A percentile compares a stretch with the other conserved stretches of the same genome.
Evolutionary conservation across 2,797 vertebrate species (phyloP).

Genomic region (Sebastolobus alascanus): DNA sequence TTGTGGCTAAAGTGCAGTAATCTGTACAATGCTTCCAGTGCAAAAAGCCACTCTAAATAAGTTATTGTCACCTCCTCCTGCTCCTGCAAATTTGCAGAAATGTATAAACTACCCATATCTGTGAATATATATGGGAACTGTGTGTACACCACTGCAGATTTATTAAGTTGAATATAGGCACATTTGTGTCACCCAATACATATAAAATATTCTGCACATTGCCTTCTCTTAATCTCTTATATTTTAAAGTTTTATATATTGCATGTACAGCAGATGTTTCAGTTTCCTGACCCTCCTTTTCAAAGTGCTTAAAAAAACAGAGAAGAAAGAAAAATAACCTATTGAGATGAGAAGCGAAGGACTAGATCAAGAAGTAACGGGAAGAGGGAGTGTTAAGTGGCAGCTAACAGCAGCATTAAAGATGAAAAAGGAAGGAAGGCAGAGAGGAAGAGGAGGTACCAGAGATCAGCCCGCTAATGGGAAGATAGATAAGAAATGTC

Average conservation of each 20-base stretch:
- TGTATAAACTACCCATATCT: not conserved
- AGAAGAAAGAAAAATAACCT: slow-evolving; percentile 1
- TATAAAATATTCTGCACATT: not conserved
- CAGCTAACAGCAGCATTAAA: slow-evolving; percentile 81
- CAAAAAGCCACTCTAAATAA: not conserved
- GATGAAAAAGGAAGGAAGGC: slow-evolving; percentile 77
- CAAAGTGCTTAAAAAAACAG: not conserved
- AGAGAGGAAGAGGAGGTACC: slow-evolving; percentile 62
- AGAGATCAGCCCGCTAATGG: slow-evolving; percentile 75
- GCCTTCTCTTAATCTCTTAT: not conserved
- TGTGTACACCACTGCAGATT: not conserved
- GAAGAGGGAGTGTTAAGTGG: slow-evolving; percentile 61
- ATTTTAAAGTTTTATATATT: not conserved
- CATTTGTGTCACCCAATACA: not conserved
- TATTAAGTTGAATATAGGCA: not conserved
- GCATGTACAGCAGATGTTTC: not conserved
- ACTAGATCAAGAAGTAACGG: slow-evolving; percentile 30
- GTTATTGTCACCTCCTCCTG: not conserved
- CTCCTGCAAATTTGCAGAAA: not conserved
- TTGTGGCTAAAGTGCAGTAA: slow-evolving; percentile 9
- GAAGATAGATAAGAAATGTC: slow-evolving; percentile 76
- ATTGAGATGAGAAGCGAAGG: slow-evolving; percentile 25
- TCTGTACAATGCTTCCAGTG: not conserved
- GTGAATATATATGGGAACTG: not conserved
- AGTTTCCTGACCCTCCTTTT: not conserved